Evolutionary conservation across 2,113 vertebrate genomes (phyloP), one percentile per base, ranked within the genome.

Genomic region (Scytalopus superciliaris): DNA sequence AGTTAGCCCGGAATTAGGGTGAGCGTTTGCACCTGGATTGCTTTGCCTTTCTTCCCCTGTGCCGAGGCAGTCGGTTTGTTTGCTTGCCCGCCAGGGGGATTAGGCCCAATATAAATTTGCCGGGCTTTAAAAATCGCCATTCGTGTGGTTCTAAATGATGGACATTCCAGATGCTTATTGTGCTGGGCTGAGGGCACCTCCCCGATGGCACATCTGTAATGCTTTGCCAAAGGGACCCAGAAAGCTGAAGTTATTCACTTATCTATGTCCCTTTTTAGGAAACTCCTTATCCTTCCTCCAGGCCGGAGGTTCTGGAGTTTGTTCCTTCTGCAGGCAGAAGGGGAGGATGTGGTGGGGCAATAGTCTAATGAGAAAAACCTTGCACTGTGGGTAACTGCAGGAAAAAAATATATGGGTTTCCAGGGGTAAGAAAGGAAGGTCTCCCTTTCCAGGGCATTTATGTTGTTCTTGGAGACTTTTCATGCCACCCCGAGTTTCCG

Each of bases 51-150:
- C 85, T 96, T 88, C 72, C 73, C 82, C 53, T 84, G 64, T 49
- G 24, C 83, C 68, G 42, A 94, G 96, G 96, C 95, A 97, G 88
- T 93, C n/a, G 95, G 89, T 89, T 92, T 81, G 90, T 95, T 97
- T 97, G 94, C 92, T 97, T 96, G 86, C 93, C 86, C 89, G 59
- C 7, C 91, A 47, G 83, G 64, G 74, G 89, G 96, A 97, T 96
- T 92, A 93, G 86, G 83, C 89, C 90, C 89, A 88, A 67, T 37
- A 50, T 42, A 67, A 68, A 39, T 80, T 42, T 93, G 90, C 64
- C 89, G 94, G 86, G 64, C 91, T 96, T 94, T 59, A 86, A 94
- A 96, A 90, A 59, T 64, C 7, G 27, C 80, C 94, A 94, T 97
- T 93, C 96, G 93, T 92, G 62, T 81, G 72, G 10, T 73, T 74